Conservation (phyloP, 1,140 invertebrate species). For the Megalopta genalis region DNA sequence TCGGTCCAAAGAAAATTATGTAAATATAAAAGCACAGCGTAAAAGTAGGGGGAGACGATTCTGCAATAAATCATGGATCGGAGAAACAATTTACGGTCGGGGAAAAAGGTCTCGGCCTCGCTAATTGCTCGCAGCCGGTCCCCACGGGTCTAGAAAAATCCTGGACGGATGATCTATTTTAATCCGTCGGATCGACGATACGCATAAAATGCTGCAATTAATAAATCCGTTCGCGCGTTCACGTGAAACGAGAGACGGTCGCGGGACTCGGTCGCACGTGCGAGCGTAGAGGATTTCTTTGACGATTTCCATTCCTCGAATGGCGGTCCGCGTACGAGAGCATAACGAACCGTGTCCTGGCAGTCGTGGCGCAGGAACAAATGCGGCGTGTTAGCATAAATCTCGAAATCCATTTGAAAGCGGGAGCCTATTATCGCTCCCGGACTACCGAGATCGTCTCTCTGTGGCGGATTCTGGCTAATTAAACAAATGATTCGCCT, state of each 20-base stretch:
- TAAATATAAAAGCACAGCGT: too few species aligned
- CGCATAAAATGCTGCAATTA: slow-evolving; percentile 33
- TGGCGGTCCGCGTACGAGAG: slow-evolving; percentile 31
- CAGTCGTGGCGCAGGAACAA: slow-evolving; percentile 66
- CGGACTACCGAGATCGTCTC: slow-evolving; percentile 62
- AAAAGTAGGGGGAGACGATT: too few species aligned
- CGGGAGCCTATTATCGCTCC: slow-evolving; percentile 76
- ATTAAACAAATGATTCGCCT: slow-evolving; percentile 76
- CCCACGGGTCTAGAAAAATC: too few species aligned
- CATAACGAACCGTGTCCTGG: slow-evolving; percentile 46
- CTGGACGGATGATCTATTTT: background rate
- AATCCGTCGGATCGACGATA: background rate
- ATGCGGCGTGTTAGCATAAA: slow-evolving; percentile 80
- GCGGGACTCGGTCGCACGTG: too few species aligned
- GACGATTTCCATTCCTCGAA: slow-evolving; percentile 47
- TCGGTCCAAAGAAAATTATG: too few species aligned
- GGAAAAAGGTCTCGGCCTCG: too few species aligned
- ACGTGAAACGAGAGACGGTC: slow-evolving; percentile 40
- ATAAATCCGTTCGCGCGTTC: slow-evolving; percentile 35
- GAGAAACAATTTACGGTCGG: too few species aligned
- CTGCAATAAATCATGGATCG: too few species aligned
- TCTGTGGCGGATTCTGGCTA: slow-evolving; percentile 64
- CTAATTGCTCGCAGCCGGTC: too few species aligned
- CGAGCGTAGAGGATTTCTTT: slow-evolving; percentile 45
- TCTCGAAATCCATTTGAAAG: slow-evolving; percentile 80